Conservation (phyloP, 1,140 invertebrate species). For the Zaprionus taronus region DNA sequence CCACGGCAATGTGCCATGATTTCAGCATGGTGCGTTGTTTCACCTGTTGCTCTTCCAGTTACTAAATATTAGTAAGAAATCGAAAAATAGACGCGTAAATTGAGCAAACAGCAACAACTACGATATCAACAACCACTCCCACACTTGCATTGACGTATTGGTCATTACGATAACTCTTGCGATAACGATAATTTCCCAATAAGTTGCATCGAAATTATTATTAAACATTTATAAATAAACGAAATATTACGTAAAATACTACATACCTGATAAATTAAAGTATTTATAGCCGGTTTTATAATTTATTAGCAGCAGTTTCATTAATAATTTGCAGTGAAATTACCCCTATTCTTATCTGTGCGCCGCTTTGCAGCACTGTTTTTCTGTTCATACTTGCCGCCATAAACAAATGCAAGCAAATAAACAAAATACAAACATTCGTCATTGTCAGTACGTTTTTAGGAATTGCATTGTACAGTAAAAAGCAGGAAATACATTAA, state of each 20-base stretch:
- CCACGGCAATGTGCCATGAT: constrained; percentile 60
- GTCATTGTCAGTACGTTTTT: constrained; percentile 1
- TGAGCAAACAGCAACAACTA: constrained; percentile 37
- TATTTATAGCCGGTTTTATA: background rate
- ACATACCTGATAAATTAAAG: background rate
- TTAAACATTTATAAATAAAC: background rate
- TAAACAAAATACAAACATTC: background rate
- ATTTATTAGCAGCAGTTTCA: background rate
- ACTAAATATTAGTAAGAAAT: constrained; percentile 21
- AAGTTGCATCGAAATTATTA: constrained; percentile 4
- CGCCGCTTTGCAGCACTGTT: constrained; percentile 7
- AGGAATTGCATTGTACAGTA: background rate
- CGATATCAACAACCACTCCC: constrained; percentile 68
- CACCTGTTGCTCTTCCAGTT: background rate
- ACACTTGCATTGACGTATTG: constrained; percentile 13
- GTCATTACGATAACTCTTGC: constrained; percentile 20
- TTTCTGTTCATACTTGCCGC: constrained; percentile 22
- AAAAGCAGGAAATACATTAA: background rate
- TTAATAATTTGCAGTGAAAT: background rate
- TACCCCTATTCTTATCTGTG: background rate
- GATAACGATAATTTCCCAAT: constrained; percentile 17
- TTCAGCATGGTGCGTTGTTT: constrained; percentile 32
- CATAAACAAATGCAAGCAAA: constrained; percentile 23
- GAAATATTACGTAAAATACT: background rate
- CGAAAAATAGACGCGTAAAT: constrained; percentile 33